A percentile compares a stretch with the other conserved stretches of the same genome.
Conservation (phyloP, 2,797 vertebrate genomes). For the Aselliscus stoliczkanus region DNA sequence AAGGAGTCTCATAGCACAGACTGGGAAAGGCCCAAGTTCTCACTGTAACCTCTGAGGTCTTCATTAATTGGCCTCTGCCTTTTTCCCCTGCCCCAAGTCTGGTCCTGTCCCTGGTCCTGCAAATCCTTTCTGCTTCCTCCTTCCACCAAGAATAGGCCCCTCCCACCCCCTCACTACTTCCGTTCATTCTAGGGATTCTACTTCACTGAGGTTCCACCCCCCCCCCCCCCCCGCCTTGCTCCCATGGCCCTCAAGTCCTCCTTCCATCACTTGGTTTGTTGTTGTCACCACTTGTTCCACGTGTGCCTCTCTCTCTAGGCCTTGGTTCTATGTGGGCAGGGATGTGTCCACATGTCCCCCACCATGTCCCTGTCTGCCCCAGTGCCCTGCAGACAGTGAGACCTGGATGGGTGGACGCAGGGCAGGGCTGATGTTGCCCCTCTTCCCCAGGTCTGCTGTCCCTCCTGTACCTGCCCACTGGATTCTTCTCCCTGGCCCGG, state of each 20-base stretch:
- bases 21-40: neutral
- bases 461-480: conserved; percentile 86
- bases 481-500: conserved; percentile 89
- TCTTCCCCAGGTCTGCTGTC: conserved; percentile 87
- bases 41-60: neutral
- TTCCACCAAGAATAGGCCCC: neutral
- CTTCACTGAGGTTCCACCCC: neutral
- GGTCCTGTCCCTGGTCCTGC: neutral
- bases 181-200: neutral
- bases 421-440: neutral
- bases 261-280: neutral
- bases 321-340: neutral
- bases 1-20: neutral
- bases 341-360: neutral
- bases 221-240: neutral
- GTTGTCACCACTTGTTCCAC: neutral
- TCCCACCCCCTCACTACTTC: neutral
- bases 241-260: neutral
- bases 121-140: neutral
- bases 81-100: neutral
- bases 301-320: neutral
- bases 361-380: neutral
- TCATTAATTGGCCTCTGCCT: neutral
- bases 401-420: neutral
- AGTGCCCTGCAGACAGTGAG: neutral